Evolutionary conservation across 2,113 vertebrate genomes (phyloP), one percentile per base, ranked within the genome.

Genomic region (Polyodon spathula): DNA sequence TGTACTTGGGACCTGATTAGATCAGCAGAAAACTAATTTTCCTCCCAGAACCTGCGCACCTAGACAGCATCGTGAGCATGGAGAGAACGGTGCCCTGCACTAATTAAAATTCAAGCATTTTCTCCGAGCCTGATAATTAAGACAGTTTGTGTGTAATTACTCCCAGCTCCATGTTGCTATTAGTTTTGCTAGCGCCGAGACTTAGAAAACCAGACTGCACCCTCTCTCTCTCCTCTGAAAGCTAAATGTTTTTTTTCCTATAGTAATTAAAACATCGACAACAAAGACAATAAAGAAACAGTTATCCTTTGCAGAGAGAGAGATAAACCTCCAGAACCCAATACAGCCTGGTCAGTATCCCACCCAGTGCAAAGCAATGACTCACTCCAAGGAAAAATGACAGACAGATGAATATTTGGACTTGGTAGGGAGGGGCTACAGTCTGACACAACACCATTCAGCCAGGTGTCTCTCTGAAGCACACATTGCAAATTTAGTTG

Each of bases 101-200:
- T 58, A 11, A 56, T 63, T 58, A 37, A 40, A 38, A 52, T 58
- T 51, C 56, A 38, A 4, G 41, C 38, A 10, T 63, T 39, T 40
- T 57, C 61, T 40, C 44, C 3, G 44, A 57, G 54, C 37, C 54
- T 48, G 61, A 63, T 63, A 63, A 63, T 63, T 63, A 63, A 63
- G 61, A 57, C 61, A 42, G 62, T 63, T 63, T 63, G 39, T 58
- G 54, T 56, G 44, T 63, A 63, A 63, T 63, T 63, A 63, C 56
- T 42, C 46, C 12, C 62, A 58, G 46, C 46, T 58, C 62, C 44
- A 14, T 8, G 43, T 48, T 14, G 7, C 40, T 58, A 51, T 41
- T 17, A 39, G 44, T 11, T 50, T 16, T 63, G 6, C 27, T 37
- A 17, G 14, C 41, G 5, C 41, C 8, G 52, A 40, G 46, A 27